Evolutionary conservation across 2,113 vertebrate species (phyloP), one percentile per base, ranked within the genome.

Genomic region (Synodontis membranacea): DNA sequence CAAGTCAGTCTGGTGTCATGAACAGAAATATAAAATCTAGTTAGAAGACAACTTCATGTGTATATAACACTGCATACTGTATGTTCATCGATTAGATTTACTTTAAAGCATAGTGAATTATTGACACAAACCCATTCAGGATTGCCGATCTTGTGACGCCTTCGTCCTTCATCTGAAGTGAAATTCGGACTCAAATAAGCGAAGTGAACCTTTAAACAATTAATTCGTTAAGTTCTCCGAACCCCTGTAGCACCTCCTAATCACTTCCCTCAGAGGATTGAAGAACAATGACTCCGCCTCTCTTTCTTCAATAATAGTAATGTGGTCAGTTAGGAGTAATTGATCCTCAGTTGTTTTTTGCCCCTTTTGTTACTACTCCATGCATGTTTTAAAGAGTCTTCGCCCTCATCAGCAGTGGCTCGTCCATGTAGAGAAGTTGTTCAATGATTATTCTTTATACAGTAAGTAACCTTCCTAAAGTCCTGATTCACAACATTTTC

Each of bases 261-360:
- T 23, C 34, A 68, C 34, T 23, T 72, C 37, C 1, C 68, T 23
- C 37, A 19, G 42, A 56, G 84, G 56, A 8, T 86, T 48, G 68
- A 79, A 91, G 87, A 92, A 91, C 89, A 92, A 89, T 91, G 88
- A 86, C 39, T 76, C 82, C 31, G 37, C 58, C 54, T 86, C 79
- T 82, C 4, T 68, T 37, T 68, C 31, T 68, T 37, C 37, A 28
- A 44, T 19, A 8, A 46, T 15, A 75, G 42, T 23, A 12, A 2
- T 74, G 4, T 25, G 23, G 39, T 74, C 70, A 44, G 39, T 74
- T 74, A 5, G 23, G 44, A 9, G 70, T 25, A 28, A 44, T 6
- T 44, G 9, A 44, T 44, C 10, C 39, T 12, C 23, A 44, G 21
- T 25, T 44, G 23, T 14, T 28, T 21, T 28, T 42, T 28, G 5